Percentiles rank a stretch among this genome's conserved stretches.
These are phyloP conservation scores for Panthera uncia DNA, from an alignment of 2,113 vertebrate species.

Conservation along the genomic window DNA sequence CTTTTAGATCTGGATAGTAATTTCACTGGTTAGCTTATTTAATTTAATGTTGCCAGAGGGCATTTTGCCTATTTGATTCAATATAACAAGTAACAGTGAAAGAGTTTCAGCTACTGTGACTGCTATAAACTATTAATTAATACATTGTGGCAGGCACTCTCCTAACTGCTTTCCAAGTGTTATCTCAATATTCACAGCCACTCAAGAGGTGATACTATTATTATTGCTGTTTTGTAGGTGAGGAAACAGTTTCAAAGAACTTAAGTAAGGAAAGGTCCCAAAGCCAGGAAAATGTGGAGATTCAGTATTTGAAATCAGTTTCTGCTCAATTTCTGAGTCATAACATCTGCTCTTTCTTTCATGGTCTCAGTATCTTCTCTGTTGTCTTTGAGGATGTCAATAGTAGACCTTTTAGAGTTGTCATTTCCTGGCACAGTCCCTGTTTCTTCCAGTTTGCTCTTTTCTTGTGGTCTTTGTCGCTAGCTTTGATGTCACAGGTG, in stretches of 20 bases:
- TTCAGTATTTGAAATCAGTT: background rate
- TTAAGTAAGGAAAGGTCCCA: background rate
- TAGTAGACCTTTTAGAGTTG: background rate
- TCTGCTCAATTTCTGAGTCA: background rate
- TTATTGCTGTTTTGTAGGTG: background rate
- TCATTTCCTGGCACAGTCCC: background rate
- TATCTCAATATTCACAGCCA: background rate
- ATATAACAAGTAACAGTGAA: background rate
- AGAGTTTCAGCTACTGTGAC: background rate
- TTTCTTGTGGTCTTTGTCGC: background rate
- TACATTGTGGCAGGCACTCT: background rate
- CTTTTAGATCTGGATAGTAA: slow-evolving; percentile 8
- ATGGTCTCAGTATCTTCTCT: background rate
- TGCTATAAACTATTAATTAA: background rate
- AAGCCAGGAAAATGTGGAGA: background rate
- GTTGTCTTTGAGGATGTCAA: background rate
- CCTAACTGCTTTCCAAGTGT: background rate
- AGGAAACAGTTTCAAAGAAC: background rate
- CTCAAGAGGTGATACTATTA: background rate
- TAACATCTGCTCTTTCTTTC: background rate
- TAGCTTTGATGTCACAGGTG: background rate
- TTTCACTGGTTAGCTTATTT: slow-evolving; percentile 33
- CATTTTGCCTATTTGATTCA: background rate
- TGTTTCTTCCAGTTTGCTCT: background rate
- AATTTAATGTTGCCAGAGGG: background rate